phyloP scores from a whole-genome alignment of 2,113 vertebrate species.

The Charadrius vociferus region DNA sequence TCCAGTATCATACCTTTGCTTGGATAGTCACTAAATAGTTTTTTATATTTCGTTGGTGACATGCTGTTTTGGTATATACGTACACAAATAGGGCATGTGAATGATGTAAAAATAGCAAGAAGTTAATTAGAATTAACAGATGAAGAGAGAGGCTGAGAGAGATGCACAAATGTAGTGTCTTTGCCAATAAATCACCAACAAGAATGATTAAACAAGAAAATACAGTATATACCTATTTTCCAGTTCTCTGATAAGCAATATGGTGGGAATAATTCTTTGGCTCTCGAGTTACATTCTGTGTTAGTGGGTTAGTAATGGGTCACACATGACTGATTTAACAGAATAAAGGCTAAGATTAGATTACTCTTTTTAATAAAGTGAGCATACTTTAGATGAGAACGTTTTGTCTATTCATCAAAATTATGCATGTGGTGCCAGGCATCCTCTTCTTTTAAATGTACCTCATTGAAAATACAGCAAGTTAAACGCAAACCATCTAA shows the following conservation, averaged over 20 bases:
- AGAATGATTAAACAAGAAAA: slow-evolving; percentile 59
- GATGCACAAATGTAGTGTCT: slow-evolving; percentile 19
- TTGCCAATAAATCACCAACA: slow-evolving; percentile 53
- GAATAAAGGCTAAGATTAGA: slow-evolving; percentile 67
- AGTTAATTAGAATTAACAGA: slow-evolving; percentile 50
- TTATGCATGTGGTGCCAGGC: slow-evolving; percentile 26
- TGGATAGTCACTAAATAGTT: neutral
- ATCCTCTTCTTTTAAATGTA: slow-evolving; percentile 51
- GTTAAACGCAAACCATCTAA: slow-evolving; percentile 46
- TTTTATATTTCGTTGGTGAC: neutral
- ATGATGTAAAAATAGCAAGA: slow-evolving; percentile 4
- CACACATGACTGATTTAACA: slow-evolving; percentile 63
- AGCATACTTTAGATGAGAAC: slow-evolving; percentile 20
- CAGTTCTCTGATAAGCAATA: slow-evolving; percentile 56
- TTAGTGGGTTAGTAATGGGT: slow-evolving; percentile 69
- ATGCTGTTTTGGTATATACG: neutral
- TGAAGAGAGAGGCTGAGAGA: slow-evolving; percentile 1
- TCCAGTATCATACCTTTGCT: neutral
- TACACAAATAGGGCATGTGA: neutral
- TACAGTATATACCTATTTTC: slow-evolving; percentile 51
- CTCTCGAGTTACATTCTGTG: slow-evolving; percentile 58
- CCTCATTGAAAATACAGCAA: slow-evolving; percentile 49
- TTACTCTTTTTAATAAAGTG: slow-evolving; percentile 68
- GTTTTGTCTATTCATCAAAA: slow-evolving; percentile 40
- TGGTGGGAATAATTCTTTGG: slow-evolving; percentile 61